Percentiles rank a stretch among this genome's conserved stretches.
Evolutionary conservation across 2,888 invertebrate species (phyloP).

Genomic region (Polymixis lichenea): DNA sequence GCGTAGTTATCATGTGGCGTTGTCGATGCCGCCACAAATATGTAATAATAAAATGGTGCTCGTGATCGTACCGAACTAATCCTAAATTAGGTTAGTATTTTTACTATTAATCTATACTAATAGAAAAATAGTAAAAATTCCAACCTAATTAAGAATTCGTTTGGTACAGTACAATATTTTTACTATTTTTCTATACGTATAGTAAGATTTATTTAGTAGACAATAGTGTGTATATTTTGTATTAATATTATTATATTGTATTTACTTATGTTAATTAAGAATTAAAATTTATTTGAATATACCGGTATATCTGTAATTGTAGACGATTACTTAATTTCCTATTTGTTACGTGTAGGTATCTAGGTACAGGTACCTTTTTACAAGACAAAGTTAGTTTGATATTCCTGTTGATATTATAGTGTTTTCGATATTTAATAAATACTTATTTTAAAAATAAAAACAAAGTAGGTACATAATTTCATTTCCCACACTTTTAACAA

Average conservation of each 20-base stretch:
- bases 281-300: conserved; percentile 1
- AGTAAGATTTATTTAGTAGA: neutral
- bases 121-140: no score
- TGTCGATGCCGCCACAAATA: neutral
- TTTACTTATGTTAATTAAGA: neutral
- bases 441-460: neutral
- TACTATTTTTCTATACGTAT: neutral
- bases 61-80: conserved; percentile 4
- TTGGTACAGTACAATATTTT: neutral
- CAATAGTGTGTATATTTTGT: neutral
- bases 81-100: neutral
- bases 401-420: conserved; percentile 4
- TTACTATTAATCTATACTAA: neutral
- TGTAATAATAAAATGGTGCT: neutral
- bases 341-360: neutral
- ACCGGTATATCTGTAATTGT: neutral
- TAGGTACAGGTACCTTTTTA: neutral
- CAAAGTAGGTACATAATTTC: neutral
- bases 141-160: no score
- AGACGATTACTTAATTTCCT: neutral
- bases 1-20: neutral
- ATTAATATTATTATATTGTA: neutral
- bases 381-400: neutral
- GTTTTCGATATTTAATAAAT: neutral
- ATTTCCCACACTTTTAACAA: neutral